Evolutionary conservation across 2,797 vertebrate genomes (phyloP).

Genomic region (Coregonus ussuriensis): DNA sequence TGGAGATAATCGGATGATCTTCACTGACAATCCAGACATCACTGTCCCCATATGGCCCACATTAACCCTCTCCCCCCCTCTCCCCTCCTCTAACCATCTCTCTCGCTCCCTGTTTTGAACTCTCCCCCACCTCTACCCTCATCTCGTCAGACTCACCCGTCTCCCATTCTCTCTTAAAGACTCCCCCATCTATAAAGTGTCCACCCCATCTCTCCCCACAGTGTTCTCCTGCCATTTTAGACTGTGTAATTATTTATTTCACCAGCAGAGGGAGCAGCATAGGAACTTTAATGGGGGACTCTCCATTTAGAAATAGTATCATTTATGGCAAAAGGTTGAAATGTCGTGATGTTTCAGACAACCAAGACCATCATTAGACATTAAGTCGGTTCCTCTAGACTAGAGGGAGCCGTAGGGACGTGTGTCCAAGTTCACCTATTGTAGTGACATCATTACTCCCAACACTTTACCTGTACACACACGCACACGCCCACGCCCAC

Average conservation of each 20-base stretch:
- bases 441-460: not conserved
- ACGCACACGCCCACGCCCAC: not conserved
- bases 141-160: not conserved
- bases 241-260: constrained; percentile 58
- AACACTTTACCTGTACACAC: constrained; percentile 2
- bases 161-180: not conserved
- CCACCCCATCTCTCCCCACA: not conserved
- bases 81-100: not conserved
- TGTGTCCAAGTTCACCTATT: not conserved
- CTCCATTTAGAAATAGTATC: not conserved
- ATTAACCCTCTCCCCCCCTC: too few species aligned
- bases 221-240: not conserved
- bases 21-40: not conserved
- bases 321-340: not conserved
- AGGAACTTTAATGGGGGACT: not conserved
- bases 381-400: not conserved
- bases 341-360: not conserved
- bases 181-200: not conserved
- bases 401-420: not conserved
- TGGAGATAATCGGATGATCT: not conserved
- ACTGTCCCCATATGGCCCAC: not conserved
- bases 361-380: not conserved
- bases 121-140: not conserved
- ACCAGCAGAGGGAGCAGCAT: constrained; percentile 37
- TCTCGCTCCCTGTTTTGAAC: not conserved